Evolutionary conservation across 2,797 vertebrate species (phyloP), one percentile per base, ranked within the genome.

Genomic region (Coreius guichenoti): DNA sequence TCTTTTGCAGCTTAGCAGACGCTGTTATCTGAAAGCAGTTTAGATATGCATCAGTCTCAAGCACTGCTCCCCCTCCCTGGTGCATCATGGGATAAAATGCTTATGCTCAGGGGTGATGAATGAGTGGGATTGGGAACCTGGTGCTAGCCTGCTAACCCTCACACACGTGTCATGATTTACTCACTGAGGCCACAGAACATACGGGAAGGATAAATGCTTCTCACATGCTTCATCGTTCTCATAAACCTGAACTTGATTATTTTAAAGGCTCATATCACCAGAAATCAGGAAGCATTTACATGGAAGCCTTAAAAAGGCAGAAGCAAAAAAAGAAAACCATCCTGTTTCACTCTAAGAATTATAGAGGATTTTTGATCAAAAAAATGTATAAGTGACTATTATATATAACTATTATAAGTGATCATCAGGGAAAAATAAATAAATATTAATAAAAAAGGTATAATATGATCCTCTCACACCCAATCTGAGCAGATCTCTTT

Each of bases 51-150:
- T 58, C 39, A 33, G 69, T 43, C n/a, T 26, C 31, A 26, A 79
- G 14, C n/a, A 47, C 29, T 8, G 39, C 16, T 72, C 4, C 26
- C 23, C 1, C 8, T 29, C 11, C n/a, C 47, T 11, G 11, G 13
- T 84, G 74, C 61, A 77, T 78, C 63, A 69, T 84, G 63, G 74
- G 39, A 82, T 73, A 73, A 51, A 58, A 26, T 36, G 13, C 17
- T 19, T 73, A 13, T 82, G n/a, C 63, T 70, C 67, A 70, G 49
- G 33, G 61, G 16, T 45, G 26, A 83, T 65, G 58, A 75, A 76
- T 51, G 68, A 45, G 29, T 1, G 7, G 17, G 58, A 80, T 68
- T 80, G 43, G 65, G 43, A 79, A 72, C 29, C 68, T 39, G 29
- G 33, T 23, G 26, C 29, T 36, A 61, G 29, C 29, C 29, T 84